phyloP scores from a whole-genome alignment of 2,888 invertebrate species.

The Leptinotarsa peninsularis region DNA sequence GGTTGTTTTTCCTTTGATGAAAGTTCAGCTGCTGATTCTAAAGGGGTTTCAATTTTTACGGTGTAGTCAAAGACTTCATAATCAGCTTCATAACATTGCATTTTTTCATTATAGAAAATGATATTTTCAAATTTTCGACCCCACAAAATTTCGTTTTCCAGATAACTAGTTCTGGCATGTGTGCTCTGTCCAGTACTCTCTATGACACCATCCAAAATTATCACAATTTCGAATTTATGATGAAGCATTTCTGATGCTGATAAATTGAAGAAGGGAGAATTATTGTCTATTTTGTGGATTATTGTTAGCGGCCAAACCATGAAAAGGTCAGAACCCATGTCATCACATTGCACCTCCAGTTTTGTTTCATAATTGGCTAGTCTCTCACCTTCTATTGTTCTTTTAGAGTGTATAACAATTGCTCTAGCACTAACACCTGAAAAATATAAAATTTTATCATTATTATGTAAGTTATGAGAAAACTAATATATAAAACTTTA shows the following conservation, averaged over 20 bases:
- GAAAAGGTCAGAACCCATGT: constrained; percentile 88
- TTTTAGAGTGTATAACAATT: constrained; percentile 79
- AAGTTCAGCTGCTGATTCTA: constrained; percentile 81
- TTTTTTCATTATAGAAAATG: constrained; percentile 78
- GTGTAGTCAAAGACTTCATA: constrained; percentile 89
- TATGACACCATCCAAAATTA: constrained; percentile 88
- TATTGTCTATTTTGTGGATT: constrained; percentile 87
- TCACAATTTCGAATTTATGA: constrained; percentile 84
- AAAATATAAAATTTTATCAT: background rate
- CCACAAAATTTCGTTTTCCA: constrained; percentile 86
- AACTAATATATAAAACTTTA: no score
- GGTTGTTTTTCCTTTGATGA: constrained; percentile 6
- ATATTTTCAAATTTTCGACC: constrained; percentile 87
- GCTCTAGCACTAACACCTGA: constrained; percentile 83
- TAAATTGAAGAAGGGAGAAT: constrained; percentile 89
- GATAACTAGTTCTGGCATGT: constrained; percentile 83
- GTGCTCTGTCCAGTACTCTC: constrained; percentile 84
- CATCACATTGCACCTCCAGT: constrained; percentile 73
- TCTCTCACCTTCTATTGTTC: constrained; percentile 84
- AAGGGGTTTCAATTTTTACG: constrained; percentile 85
- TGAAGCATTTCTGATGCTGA: constrained; percentile 88
- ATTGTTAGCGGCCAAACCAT: constrained; percentile 96
- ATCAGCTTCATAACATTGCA: constrained; percentile 84
- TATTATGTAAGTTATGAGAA: no score
- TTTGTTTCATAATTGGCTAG: constrained; percentile 77